A percentile compares a stretch with the other conserved stretches of the same genome.
These are phyloP conservation scores for Oxycera nigricornis DNA, from an alignment of 2,888 invertebrate genomes.

Conservation along the genomic window DNA sequence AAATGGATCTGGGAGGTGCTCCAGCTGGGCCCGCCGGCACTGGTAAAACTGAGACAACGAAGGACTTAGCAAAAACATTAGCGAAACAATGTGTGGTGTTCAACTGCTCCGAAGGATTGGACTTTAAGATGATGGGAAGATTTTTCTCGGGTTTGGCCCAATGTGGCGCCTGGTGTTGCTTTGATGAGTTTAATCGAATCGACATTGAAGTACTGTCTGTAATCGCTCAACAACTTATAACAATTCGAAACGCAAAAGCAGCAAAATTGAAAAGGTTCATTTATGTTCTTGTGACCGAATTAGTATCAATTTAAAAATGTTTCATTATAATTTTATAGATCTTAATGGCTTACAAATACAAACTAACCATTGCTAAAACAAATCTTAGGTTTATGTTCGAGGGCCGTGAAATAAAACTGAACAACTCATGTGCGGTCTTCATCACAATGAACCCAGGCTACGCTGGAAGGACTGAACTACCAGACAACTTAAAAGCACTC, in stretches of 20 bases:
- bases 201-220: conserved; percentile 90
- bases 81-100: conserved; percentile 92
- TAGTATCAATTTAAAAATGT: too few species aligned
- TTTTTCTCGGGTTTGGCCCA: conserved; percentile 90
- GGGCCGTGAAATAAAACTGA: conserved; percentile 84
- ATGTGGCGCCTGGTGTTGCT: conserved; percentile 92
- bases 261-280: conserved; percentile 64
- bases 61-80: conserved; percentile 85
- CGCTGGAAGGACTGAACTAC: conserved; percentile 86
- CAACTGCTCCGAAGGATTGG: conserved; percentile 83
- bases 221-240: conserved; percentile 88
- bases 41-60: conserved; percentile 91
- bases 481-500: conserved; percentile 86
- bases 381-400: conserved; percentile 89
- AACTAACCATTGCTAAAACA: too few species aligned
- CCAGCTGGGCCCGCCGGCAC: conserved; percentile 90
- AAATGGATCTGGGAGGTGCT: conserved; percentile 86
- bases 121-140: conserved; percentile 75
- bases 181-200: conserved; percentile 91
- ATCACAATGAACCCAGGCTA: conserved; percentile 95
- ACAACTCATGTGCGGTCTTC: conserved; percentile 82
- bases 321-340: too few species aligned
- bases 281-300: not conserved
- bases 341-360: too few species aligned
- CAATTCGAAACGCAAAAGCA: conserved; percentile 85